Conservation (phyloP, 1,140 invertebrate species). For the Drosophila repletoides region DNA sequence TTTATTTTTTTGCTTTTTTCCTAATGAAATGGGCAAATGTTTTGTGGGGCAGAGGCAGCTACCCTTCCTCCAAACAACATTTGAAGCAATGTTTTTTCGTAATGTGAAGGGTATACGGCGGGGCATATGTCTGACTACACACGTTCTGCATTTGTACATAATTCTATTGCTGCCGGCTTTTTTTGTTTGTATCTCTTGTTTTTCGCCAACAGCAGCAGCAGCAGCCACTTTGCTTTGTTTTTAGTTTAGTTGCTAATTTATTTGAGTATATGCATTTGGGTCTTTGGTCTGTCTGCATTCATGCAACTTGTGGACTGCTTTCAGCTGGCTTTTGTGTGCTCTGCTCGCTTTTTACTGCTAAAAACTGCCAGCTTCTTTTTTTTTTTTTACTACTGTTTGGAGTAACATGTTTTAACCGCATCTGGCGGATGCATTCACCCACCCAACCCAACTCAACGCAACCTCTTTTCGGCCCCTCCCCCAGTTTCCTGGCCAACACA, state of each 20-base stretch:
- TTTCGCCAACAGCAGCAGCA: neutral
- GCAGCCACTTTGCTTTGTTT: conserved; percentile 55
- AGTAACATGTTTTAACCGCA: conserved; percentile 33
- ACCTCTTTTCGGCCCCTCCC: no score
- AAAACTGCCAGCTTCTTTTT: no score
- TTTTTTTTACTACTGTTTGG: conserved; percentile 42
- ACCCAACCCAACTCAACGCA: neutral
- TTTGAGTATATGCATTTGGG: conserved; percentile 68
- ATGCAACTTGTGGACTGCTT: conserved; percentile 43
- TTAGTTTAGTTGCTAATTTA: conserved; percentile 80
- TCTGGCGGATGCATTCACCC: conserved; percentile 33
- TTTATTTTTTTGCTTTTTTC: conserved; percentile 14
- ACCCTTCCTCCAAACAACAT: neutral
- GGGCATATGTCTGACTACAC: conserved; percentile 57
- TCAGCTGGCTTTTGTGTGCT: conserved; percentile 11
- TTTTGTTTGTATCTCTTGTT: no score
- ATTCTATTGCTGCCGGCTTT: conserved; percentile 51
- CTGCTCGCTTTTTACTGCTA: conserved; percentile 15
- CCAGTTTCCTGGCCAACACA: neutral
- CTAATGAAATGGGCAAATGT: conserved; percentile 73
- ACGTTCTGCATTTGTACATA: conserved; percentile 60
- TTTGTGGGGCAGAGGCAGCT: neutral
- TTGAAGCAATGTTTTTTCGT: conserved; percentile 16
- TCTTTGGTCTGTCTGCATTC: conserved; percentile 61
- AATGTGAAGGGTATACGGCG: no score